A percentile compares a stretch with the other conserved stretches of the same genome.
Conservation (phyloP, 23 tunicate genomes). For the Trididemnum clinides region DNA sequence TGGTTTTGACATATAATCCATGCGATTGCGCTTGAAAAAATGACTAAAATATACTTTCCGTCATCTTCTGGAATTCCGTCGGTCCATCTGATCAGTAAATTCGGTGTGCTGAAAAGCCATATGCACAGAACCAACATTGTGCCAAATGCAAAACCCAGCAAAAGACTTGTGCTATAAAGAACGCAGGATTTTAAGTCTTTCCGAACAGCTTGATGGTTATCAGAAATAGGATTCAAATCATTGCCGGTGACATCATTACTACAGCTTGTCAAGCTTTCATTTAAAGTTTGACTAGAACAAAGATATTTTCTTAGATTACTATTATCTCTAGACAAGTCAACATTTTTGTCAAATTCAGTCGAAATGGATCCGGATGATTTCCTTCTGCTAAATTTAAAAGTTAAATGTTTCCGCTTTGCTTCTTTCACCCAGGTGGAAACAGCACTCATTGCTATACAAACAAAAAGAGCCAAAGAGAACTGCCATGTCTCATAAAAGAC, state of each 20-base stretch:
- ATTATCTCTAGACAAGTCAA: neutral
- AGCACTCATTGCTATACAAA: neutral
- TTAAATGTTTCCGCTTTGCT: neutral
- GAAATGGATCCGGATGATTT: neutral
- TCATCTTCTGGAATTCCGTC: neutral
- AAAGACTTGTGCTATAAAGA: neutral
- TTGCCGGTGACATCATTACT: neutral
- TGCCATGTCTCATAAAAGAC: conserved; percentile 57
- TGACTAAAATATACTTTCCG: conserved; percentile 23
- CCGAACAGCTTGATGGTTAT: neutral
- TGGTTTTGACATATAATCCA: no score
- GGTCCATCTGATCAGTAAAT: conserved; percentile 44
- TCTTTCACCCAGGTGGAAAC: neutral
- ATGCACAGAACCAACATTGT: conserved; percentile 33
- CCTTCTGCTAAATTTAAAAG: neutral
- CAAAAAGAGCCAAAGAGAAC: conserved; percentile 23
- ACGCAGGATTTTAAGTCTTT: neutral
- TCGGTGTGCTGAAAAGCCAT: conserved; percentile 70
- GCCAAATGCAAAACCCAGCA: conserved; percentile 45
- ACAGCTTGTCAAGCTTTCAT: neutral
- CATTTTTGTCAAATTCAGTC: neutral
- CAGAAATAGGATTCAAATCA: neutral
- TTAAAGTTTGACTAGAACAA: neutral
- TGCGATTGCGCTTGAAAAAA: conserved; percentile 18
- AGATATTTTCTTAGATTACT: neutral